phyloP scores from a whole-genome alignment of 2,888 invertebrate species.

The Philhelius pedissequus region DNA sequence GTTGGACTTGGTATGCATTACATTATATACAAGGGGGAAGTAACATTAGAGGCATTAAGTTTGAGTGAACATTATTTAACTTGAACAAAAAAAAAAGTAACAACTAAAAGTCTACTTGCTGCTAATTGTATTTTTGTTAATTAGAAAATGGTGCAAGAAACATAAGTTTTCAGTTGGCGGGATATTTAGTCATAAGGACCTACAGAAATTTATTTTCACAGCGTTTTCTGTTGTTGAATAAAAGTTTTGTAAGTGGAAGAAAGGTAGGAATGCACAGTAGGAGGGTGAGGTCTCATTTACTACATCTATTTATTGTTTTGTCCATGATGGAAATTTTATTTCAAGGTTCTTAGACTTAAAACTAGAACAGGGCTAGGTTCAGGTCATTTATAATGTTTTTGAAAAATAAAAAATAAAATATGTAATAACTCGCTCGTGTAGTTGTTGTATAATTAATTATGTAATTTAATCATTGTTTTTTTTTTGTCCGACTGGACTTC shows the following conservation, averaged over 20 bases:
- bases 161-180: background rate
- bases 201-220: background rate
- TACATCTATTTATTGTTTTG: background rate
- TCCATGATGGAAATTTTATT: background rate
- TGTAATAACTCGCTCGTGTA: too few relatives aligned
- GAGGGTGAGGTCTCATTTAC: background rate
- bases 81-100: background rate
- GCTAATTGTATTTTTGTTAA: constrained; percentile 52
- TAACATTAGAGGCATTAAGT: background rate
- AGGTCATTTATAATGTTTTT: background rate
- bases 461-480: too few relatives aligned
- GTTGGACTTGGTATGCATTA: background rate
- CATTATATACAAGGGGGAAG: background rate
- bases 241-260: background rate
- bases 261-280: too few relatives aligned
- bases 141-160: constrained; percentile 33
- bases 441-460: too few relatives aligned
- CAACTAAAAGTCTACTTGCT: constrained; percentile 12
- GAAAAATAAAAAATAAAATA: background rate
- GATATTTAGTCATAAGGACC: background rate
- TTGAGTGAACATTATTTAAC: constrained; percentile 9
- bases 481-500: too few relatives aligned
- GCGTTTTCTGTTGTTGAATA: background rate
- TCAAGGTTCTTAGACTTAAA: background rate
- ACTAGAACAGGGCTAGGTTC: background rate